Conservation (phyloP, 2,888 invertebrate species). For the Aspidiotus rigidus region DNA sequence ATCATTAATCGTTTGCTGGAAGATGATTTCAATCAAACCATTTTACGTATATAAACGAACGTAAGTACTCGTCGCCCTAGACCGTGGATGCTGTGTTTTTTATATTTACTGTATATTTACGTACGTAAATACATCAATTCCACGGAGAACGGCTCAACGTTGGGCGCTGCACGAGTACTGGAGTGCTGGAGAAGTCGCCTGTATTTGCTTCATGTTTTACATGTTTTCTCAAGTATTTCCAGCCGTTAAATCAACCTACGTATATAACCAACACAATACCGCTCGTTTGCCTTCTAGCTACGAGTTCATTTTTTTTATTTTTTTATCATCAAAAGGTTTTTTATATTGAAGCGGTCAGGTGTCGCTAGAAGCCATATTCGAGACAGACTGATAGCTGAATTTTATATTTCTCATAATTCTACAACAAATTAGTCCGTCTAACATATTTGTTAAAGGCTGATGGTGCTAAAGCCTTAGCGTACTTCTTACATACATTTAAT, state of each 20-base stretch:
- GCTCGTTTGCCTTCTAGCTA: constrained; percentile 9
- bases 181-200: neutral
- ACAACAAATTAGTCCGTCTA: constrained; percentile 31
- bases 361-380: constrained; percentile 27
- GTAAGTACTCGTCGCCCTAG: no score
- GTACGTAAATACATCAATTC: no score
- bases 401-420: constrained; percentile 30
- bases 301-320: constrained; percentile 14
- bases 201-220: constrained; percentile 1
- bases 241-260: constrained; percentile 13
- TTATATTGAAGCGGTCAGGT: constrained; percentile 32
- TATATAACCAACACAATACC: constrained; percentile 10
- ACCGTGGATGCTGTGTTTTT: no score
- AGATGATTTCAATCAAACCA: neutral
- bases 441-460: constrained; percentile 30
- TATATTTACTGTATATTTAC: no score
- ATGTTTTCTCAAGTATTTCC: constrained; percentile 1
- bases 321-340: constrained; percentile 20
- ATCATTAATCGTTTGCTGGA: neutral
- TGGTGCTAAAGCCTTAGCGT: constrained; percentile 14
- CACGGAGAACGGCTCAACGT: no score
- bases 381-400: constrained; percentile 28
- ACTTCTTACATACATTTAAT: constrained; percentile 1
- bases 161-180: neutral
- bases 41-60: no score